Conservation (phyloP, 2,797 vertebrate species). For the Pseudochirops corinnae region DNA sequence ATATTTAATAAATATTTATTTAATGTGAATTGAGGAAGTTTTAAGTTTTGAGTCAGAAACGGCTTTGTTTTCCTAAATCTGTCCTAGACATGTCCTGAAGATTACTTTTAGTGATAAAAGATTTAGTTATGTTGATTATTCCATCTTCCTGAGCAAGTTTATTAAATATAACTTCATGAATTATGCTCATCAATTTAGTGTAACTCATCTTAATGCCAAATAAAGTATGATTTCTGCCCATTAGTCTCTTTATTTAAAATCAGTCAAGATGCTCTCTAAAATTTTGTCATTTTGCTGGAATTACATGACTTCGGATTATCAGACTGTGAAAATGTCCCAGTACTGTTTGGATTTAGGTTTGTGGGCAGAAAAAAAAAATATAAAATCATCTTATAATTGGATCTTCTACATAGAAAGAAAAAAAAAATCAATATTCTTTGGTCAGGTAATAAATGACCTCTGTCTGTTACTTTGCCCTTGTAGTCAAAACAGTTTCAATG, state of each 20-base stretch:
- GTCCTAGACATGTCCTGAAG: constrained; percentile 27
- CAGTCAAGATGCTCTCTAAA: neutral
- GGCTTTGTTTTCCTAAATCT: constrained; percentile 54
- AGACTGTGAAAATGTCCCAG: constrained; percentile 19
- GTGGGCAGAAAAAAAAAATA: constrained; percentile 13
- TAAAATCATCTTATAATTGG: constrained; percentile 55
- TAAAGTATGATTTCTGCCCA: constrained; percentile 40
- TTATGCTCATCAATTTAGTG: constrained; percentile 64
- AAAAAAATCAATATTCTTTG: constrained; percentile 61
- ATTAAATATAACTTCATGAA: constrained; percentile 74
- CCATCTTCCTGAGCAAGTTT: constrained; percentile 57
- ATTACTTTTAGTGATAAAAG: constrained; percentile 45
- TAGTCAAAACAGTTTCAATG: constrained; percentile 53
- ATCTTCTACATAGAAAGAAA: constrained; percentile 18
- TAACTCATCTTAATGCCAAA: constrained; percentile 57
- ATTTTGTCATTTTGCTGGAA: neutral
- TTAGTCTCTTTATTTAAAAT: constrained; percentile 23
- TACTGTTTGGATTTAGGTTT: constrained; percentile 36
- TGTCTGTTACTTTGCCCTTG: constrained; percentile 33
- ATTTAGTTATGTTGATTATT: constrained; percentile 56
- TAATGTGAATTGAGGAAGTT: constrained; percentile 59
- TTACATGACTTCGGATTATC: neutral
- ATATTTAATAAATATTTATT: constrained; percentile 41
- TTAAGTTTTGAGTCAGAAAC: constrained; percentile 56
- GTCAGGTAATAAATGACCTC: constrained; percentile 26